Conservation (phyloP, 2,113 vertebrate species). For the Macaca mulatta region DNA sequence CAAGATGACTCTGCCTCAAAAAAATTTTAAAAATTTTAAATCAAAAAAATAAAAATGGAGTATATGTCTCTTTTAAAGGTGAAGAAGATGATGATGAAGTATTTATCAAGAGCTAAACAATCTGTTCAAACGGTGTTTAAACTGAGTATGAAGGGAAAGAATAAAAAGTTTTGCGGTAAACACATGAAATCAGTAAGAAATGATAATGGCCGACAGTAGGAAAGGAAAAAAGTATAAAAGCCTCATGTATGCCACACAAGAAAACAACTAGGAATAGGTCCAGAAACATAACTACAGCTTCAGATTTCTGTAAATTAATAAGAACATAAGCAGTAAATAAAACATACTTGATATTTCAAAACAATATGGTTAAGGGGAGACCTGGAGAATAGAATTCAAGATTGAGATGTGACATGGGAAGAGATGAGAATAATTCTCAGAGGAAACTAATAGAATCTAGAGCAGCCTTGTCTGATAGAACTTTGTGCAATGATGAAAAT, state of each 20-base stretch:
- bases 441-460: conserved; percentile 27
- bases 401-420: background rate
- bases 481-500: background rate
- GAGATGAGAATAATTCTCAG: background rate
- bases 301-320: background rate
- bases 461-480: background rate
- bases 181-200: background rate
- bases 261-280: background rate
- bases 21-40: no score
- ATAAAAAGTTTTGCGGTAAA: conserved; percentile 24
- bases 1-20: no score
- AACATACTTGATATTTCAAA: background rate
- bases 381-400: background rate
- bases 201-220: background rate
- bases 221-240: background rate
- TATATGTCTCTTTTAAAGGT: conserved; percentile 19
- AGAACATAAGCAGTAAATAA: background rate
- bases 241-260: background rate
- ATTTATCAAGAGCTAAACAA: background rate
- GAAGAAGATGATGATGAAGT: background rate
- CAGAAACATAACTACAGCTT: background rate
- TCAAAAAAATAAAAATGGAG: background rate
- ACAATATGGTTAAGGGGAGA: conserved; percentile 8
- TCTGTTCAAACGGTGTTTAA: background rate
- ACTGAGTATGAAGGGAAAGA: background rate